Conservation (phyloP, 2,797 vertebrate genomes). For the Rhinichthys osculus region DNA sequence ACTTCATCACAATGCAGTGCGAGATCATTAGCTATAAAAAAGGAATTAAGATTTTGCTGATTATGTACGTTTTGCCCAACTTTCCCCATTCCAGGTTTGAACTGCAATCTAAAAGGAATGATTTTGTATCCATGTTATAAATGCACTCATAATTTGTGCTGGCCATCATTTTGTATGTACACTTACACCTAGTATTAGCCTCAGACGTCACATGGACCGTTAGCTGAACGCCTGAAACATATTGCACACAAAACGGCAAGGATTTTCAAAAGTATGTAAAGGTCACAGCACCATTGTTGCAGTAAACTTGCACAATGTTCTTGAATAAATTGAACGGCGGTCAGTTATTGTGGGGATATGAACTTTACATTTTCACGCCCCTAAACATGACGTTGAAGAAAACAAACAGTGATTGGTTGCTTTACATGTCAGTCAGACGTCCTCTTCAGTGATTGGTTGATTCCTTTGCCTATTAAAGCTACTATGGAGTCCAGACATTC, state of each 20-base stretch:
- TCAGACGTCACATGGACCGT: not conserved
- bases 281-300: not conserved
- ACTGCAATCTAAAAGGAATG: not conserved
- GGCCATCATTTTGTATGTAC: not conserved
- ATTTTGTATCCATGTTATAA: not conserved
- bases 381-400: not conserved
- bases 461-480: not conserved
- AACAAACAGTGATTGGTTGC: not conserved
- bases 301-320: not conserved
- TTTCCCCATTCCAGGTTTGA: not conserved
- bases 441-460: not conserved
- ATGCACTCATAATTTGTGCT: not conserved
- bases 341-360: not conserved
- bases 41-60: conserved; percentile 21
- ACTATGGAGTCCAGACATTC: not conserved
- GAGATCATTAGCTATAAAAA: conserved; percentile 16
- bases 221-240: not conserved
- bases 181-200: not conserved
- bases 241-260: not conserved
- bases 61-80: not conserved
- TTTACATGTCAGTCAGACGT: not conserved
- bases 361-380: not conserved
- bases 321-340: not conserved
- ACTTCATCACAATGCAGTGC: conserved; percentile 6
- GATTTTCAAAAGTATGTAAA: not conserved